Evolutionary conservation across 2,113 vertebrate genomes (phyloP).

Genomic region (Drymodes brunneopygia): DNA sequence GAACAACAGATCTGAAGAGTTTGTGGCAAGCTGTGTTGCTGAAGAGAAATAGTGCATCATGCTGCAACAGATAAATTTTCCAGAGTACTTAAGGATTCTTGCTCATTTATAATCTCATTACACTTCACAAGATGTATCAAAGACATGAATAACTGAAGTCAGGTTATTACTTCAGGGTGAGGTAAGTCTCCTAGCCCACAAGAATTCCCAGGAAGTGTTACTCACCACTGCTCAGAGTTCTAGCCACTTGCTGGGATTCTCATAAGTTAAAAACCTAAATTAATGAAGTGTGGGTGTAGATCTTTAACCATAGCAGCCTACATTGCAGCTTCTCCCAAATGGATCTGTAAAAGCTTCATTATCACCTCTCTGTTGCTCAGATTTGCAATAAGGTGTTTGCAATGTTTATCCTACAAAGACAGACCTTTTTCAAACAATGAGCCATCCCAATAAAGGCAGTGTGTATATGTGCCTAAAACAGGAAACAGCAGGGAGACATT

Average conservation of each 20-base stretch:
- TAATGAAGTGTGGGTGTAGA: not conserved
- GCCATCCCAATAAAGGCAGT: not conserved
- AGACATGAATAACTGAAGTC: not conserved
- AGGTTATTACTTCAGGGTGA: not conserved
- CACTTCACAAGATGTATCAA: not conserved
- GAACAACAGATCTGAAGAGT: not conserved
- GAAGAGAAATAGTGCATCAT: not conserved
- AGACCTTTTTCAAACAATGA: not conserved
- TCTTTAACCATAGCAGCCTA: not conserved
- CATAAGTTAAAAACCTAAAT: not conserved
- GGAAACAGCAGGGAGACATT: not conserved
- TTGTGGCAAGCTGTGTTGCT: not conserved
- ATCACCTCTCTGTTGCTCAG: not conserved
- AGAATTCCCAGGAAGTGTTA: not conserved
- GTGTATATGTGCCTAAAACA: not conserved
- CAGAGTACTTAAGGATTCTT: not conserved
- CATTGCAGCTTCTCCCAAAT: not conserved
- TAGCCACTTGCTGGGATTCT: not conserved
- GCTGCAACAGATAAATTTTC: not conserved
- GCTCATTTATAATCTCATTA: not conserved
- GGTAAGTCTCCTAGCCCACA: not conserved
- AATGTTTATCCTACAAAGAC: not conserved
- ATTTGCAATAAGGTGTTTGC: not conserved
- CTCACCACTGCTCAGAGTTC: not conserved
- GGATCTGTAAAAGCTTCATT: not conserved